phyloP scores from a whole-genome alignment of 1,140 invertebrate genomes.

The Eumeta japonica region DNA sequence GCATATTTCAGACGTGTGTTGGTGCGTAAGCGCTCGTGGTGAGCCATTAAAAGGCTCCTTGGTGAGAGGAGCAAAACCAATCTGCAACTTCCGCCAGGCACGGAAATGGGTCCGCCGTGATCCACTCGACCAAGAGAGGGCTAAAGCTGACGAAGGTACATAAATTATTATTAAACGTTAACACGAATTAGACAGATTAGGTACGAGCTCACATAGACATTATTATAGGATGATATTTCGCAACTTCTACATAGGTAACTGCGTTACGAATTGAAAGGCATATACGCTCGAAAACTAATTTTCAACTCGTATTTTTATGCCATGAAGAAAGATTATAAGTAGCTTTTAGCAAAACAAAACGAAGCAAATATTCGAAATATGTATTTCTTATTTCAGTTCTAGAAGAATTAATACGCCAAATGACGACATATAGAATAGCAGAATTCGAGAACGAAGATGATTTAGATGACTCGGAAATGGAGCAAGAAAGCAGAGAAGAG shows the following conservation, averaged over 20 bases:
- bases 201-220: not conserved
- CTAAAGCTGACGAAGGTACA: conserved; percentile 46
- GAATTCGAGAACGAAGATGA: conserved; percentile 52
- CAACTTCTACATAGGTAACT: not conserved
- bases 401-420: conserved; percentile 66
- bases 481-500: conserved; percentile 20
- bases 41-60: conserved; percentile 77
- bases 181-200: not conserved
- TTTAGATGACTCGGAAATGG: conserved; percentile 7
- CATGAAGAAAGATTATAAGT: no score
- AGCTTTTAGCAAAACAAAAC: no score
- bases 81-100: conserved; percentile 75
- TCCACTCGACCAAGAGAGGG: conserved; percentile 34
- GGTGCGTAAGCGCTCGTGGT: conserved; percentile 80
- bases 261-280: no score
- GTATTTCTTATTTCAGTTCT: conserved; percentile 52
- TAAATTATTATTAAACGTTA: not conserved
- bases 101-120: conserved; percentile 50
- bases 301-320: no score
- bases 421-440: conserved; percentile 57
- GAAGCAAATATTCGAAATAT: no score
- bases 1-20: conserved; percentile 63
- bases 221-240: not conserved
- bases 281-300: no score
- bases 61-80: conserved; percentile 67